Conservation (phyloP, 2,113 vertebrate genomes). For the Excalfactoria chinensis region DNA sequence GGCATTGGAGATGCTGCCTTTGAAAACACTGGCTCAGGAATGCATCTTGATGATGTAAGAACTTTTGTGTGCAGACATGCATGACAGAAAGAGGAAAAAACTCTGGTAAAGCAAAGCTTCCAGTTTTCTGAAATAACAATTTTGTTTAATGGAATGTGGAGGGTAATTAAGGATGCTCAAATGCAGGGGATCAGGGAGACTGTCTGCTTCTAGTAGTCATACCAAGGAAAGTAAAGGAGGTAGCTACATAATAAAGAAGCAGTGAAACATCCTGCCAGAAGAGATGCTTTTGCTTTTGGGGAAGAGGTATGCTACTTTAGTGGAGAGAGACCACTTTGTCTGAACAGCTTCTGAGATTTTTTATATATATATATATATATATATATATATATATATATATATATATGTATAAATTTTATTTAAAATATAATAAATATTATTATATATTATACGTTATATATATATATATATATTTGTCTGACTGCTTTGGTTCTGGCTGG, state of each 20-base stretch:
- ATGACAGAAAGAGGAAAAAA: not conserved
- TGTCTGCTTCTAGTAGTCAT: not conserved
- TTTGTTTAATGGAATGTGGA: conserved; percentile 10
- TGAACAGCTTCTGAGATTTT: not conserved
- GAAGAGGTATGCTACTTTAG: not conserved
- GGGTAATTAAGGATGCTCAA: conserved; percentile 19
- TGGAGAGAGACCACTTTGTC: not conserved
- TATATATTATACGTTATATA: too few relatives aligned
- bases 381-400: not conserved
- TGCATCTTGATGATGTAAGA: not conserved
- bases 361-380: not conserved
- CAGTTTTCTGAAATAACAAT: not conserved
- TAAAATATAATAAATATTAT: too few relatives aligned
- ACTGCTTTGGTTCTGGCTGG: not conserved
- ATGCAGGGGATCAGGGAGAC: not conserved
- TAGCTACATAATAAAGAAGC: not conserved
- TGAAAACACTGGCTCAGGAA: not conserved
- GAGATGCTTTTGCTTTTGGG: not conserved
- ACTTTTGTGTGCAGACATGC: not conserved
- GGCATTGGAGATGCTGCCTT: not conserved
- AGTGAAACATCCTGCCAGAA: not conserved
- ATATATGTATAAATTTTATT: too few relatives aligned
- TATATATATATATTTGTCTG: not conserved
- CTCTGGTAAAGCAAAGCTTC: not conserved
- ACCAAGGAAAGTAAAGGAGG: not conserved